Conservation (phyloP, 2,797 vertebrate genomes). For the Todus mexicanus region DNA sequence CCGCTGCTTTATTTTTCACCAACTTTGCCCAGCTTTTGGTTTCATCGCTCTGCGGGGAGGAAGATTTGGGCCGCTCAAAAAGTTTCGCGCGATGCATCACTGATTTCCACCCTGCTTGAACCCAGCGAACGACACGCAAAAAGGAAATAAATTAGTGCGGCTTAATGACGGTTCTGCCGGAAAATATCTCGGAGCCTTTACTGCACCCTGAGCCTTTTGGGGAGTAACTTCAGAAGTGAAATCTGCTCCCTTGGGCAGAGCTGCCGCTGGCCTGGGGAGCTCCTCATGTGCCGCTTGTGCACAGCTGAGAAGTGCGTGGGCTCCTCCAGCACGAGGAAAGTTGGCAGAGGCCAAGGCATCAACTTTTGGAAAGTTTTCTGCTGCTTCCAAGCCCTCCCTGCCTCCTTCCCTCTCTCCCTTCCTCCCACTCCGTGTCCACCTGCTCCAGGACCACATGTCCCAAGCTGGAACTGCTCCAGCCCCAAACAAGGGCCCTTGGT, state of each 20-base stretch:
- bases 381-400: background rate
- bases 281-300: background rate
- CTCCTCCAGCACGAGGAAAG: background rate
- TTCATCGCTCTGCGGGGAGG: background rate
- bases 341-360: background rate
- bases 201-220: background rate
- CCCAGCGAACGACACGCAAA: background rate
- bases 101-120: background rate
- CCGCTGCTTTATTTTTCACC: background rate
- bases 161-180: background rate
- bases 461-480: constrained; percentile 16
- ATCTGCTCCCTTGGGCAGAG: background rate
- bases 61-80: background rate
- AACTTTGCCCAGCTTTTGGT: background rate
- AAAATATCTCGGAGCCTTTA: background rate
- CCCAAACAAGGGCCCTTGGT: constrained; percentile 28
- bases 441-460: constrained; percentile 39
- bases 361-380: background rate
- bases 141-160: background rate
- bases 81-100: background rate
- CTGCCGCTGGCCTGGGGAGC: background rate
- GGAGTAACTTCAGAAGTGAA: background rate
- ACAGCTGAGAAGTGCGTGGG: background rate
- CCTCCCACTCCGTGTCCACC: constrained; percentile 2
- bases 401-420: background rate